Percentiles rank a stretch among this genome's conserved stretches.
Conservation (phyloP, 2,113 vertebrate species). For the Podocnemis expansa region DNA sequence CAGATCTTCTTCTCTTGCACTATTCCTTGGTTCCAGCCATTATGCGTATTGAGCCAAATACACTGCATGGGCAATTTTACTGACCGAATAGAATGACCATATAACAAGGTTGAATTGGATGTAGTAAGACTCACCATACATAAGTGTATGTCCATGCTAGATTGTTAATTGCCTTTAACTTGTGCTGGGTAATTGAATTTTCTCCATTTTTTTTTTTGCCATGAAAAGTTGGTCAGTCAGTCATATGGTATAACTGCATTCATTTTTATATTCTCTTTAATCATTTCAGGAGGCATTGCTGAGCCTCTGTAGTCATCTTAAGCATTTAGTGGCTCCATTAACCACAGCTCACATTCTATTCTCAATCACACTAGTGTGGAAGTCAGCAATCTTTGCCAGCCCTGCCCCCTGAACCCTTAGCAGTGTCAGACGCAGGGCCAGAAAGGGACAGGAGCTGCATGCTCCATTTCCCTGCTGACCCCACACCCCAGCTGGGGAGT, state of each 20-base stretch:
- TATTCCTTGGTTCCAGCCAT: background rate
- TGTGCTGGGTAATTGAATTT: slow-evolving; percentile 8
- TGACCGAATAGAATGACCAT: background rate
- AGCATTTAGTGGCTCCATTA: fast-evolving
- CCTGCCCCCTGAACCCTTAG: too few relatives aligned
- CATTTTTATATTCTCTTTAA: background rate
- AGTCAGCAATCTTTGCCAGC: too few relatives aligned
- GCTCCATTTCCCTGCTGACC: too few relatives aligned
- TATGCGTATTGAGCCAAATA: background rate
- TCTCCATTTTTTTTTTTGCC: background rate
- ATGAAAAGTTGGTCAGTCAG: background rate
- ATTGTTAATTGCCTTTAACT: slow-evolving; percentile 18
- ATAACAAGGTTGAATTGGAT: background rate
- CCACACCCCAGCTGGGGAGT: too few relatives aligned
- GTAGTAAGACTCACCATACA: background rate
- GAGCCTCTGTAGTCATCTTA: background rate
- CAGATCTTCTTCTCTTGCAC: background rate
- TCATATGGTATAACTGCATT: background rate
- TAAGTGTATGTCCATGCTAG: background rate
- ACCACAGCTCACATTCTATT: background rate
- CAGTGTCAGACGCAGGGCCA: too few relatives aligned
- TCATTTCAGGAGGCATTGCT: fast-evolving
- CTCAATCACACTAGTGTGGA: background rate
- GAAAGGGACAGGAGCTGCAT: too few relatives aligned
- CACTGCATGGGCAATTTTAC: background rate